Evolutionary conservation across 2,888 invertebrate genomes (phyloP), one percentile per base, ranked within the genome.

Genomic region (Agrenia bidenticulata): DNA sequence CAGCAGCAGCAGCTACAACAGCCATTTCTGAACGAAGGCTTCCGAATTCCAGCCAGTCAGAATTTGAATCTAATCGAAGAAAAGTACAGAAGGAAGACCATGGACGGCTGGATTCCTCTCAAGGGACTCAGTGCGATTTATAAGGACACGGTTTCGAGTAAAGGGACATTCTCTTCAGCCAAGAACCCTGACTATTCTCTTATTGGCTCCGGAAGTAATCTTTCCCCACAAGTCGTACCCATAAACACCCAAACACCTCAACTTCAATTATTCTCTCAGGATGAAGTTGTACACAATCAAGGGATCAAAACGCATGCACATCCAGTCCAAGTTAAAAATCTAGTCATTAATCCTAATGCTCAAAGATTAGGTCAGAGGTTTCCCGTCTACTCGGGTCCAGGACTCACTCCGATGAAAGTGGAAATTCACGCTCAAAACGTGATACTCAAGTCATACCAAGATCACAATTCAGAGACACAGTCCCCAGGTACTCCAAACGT

Each of bases 391-490:
- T 50, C 59, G 9, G 64, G 64, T 1, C 37, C 49, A 19, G 19
- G 37, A 1, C 24, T 17, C 13, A 49, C 23, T 15, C 11, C 37
- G 7, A 21, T 58, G 15, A 64, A 64, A 17, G 60, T 64, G 2
- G 60, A 58, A 1, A 64, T 64, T 19, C 64, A 64, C 50, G 64
- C 64, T 13, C 64, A 64, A 60, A 64, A 64, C 19, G 64, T 64
- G 17, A 64, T 64, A 2, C 59, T 64, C 37, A 24, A 56, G 13
- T 55, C 26, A 1, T 39, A 27, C 24, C 17, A 23, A 7, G 26
- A 63, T 7, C n/a, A 26, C 21, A 32, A 23, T 23, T 17, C 23
- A 11, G 42, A 41, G 23, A 1, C 1, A 23, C 1, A 2, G 4
- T 26, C 45, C 1, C 5, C n/a, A 9, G 53, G 21, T 23, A 27